A percentile compares a stretch with the other conserved stretches of the same genome.
These are phyloP conservation scores for Priocnemis perturbator DNA, from an alignment of 2,888 invertebrate genomes.

Conservation along the genomic window DNA sequence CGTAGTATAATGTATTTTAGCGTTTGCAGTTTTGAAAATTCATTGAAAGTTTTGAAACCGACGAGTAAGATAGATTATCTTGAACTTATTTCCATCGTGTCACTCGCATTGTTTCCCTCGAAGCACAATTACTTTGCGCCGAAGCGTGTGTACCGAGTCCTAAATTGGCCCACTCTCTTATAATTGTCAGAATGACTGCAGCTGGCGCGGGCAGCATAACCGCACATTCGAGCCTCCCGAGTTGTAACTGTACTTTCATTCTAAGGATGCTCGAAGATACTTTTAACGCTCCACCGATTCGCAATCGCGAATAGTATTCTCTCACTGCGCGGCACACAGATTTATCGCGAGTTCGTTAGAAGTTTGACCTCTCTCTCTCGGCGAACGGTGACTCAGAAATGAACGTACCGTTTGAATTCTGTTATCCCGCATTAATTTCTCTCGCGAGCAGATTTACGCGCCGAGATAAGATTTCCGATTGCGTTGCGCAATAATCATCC, in stretches of 20 bases:
- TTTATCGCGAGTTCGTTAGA: conserved; percentile 42
- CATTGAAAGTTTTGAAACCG: too few relatives aligned
- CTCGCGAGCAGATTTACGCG: too few relatives aligned
- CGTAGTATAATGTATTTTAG: too few relatives aligned
- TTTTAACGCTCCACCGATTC: conserved; percentile 55
- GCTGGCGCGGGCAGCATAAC: conserved; percentile 26
- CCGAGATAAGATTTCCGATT: too few relatives aligned
- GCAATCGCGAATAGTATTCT: conserved; percentile 46
- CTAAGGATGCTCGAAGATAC: conserved; percentile 47
- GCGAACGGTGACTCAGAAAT: conserved; percentile 40
- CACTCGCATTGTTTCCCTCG: too few relatives aligned
- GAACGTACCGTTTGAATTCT: conserved; percentile 31
- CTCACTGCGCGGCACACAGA: conserved; percentile 16
- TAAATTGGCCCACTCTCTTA: conserved; percentile 22
- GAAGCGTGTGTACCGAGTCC: neutral
- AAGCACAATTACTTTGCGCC: too few relatives aligned
- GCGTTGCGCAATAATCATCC: too few relatives aligned
- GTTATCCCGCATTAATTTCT: conserved; percentile 21
- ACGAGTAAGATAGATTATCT: too few relatives aligned
- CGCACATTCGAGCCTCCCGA: conserved; percentile 29
- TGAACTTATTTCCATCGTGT: too few relatives aligned
- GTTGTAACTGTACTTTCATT: conserved; percentile 55
- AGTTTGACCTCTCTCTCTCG: conserved; percentile 34
- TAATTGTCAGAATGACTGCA: conserved; percentile 38
- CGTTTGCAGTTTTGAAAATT: too few relatives aligned